Percentiles rank a stretch among this genome's conserved stretches.
Evolutionary conservation across 2,888 invertebrate genomes (phyloP).

Genomic region (Conchocele bisecta): DNA sequence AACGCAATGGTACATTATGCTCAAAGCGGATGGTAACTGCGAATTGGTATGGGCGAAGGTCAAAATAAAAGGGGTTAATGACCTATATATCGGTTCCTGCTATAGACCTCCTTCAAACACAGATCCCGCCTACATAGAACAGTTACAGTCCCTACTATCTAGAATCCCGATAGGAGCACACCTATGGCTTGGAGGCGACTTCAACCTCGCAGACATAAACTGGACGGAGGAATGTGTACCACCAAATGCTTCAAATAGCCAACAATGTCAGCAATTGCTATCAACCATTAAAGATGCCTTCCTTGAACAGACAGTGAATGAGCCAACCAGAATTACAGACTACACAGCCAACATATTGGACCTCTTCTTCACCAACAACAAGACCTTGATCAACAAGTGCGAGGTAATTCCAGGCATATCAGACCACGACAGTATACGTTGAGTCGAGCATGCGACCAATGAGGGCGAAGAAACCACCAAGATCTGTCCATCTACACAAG

Average conservation of each 20-base stretch:
- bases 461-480: neutral
- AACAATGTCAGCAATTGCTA: slow-evolving; percentile 19
- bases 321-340: slow-evolving; percentile 24
- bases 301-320: slow-evolving; percentile 23
- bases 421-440: slow-evolving; percentile 23
- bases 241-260: neutral
- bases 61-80: slow-evolving; percentile 18
- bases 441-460: slow-evolving; percentile 17
- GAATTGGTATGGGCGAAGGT: slow-evolving; percentile 28
- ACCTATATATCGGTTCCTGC: slow-evolving; percentile 31
- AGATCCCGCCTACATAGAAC: slow-evolving; percentile 10
- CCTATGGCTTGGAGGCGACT: slow-evolving; percentile 39
- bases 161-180: slow-evolving; percentile 23
- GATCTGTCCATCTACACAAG: slow-evolving; percentile 2
- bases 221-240: slow-evolving; percentile 8
- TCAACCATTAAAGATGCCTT: neutral
- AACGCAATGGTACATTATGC: no score
- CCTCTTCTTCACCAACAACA: slow-evolving; percentile 35
- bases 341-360: slow-evolving; percentile 11
- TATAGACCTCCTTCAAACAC: slow-evolving; percentile 37
- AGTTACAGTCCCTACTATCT: neutral
- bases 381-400: slow-evolving; percentile 19
- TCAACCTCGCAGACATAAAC: slow-evolving; percentile 29
- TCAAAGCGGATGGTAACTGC: slow-evolving; percentile 6
- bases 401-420: slow-evolving; percentile 15